phyloP scores from a whole-genome alignment of 2,797 vertebrate genomes.

The Trachops cirrhosus region DNA sequence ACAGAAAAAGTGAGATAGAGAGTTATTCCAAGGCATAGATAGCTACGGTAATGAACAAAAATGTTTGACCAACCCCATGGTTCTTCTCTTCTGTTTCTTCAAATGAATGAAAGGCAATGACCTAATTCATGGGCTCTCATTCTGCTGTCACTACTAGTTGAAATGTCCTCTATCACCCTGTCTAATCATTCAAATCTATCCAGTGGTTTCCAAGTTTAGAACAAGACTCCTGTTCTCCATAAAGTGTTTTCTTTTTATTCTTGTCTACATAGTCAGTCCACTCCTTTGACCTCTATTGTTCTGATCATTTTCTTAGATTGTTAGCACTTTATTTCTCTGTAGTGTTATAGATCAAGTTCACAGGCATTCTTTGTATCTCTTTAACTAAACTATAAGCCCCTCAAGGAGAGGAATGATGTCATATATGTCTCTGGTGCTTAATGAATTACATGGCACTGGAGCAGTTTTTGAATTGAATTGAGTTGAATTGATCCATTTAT shows the following conservation, averaged over 20 bases:
- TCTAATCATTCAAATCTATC: background rate
- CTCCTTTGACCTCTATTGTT: background rate
- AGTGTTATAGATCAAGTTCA: background rate
- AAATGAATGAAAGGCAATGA: background rate
- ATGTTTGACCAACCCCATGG: background rate
- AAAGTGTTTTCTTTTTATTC: background rate
- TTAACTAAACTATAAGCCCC: background rate
- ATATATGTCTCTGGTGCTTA: background rate
- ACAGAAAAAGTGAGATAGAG: background rate
- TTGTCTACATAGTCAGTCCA: background rate
- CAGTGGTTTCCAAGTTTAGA: background rate
- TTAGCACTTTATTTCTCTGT: background rate
- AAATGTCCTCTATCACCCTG: background rate
- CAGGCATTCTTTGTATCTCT: background rate
- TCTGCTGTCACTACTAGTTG: background rate
- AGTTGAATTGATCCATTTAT: slow-evolving; percentile 35
- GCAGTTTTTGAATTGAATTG: slow-evolving; percentile 29
- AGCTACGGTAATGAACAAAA: background rate
- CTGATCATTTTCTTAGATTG: background rate
- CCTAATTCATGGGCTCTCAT: background rate
- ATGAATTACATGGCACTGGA: background rate
- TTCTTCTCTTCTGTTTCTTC: slow-evolving; percentile 2
- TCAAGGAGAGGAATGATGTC: background rate
- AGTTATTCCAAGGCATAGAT: background rate
- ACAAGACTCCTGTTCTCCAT: background rate